Percentiles rank a stretch among this genome's conserved stretches.
Evolutionary conservation across 2,797 vertebrate genomes (phyloP).

Genomic region (Forpus xanthops): DNA sequence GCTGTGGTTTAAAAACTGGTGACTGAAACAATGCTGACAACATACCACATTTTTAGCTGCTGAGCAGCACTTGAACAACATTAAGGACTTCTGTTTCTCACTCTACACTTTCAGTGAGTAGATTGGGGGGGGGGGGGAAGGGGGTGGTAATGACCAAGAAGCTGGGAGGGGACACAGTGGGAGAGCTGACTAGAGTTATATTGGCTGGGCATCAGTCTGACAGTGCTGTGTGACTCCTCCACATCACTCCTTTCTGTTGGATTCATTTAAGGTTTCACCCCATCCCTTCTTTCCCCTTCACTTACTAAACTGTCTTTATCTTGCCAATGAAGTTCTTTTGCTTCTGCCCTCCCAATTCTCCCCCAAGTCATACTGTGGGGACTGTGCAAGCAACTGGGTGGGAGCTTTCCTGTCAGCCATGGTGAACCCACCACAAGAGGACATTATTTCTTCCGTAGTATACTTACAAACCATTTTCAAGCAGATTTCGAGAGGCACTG

Average conservation of each 20-base stretch:
- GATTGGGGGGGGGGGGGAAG: background rate
- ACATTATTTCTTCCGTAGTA: background rate
- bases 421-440: background rate
- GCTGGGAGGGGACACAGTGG: background rate
- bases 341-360: background rate
- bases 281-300: background rate
- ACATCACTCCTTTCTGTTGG: background rate
- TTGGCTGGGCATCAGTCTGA: no score
- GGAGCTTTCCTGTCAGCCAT: background rate
- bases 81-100: background rate
- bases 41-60: background rate
- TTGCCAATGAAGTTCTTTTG: accelerated
- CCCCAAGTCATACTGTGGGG: background rate
- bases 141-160: background rate
- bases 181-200: background rate
- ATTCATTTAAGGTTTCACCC: background rate
- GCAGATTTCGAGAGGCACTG: background rate
- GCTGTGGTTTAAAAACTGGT: background rate
- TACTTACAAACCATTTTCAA: background rate
- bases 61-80: background rate
- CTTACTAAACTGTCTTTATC: background rate
- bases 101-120: background rate
- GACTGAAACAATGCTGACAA: background rate
- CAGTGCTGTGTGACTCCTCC: background rate
- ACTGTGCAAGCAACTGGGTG: background rate